Conservation (phyloP, 2,888 invertebrate species). For the Encarsia formosa region DNA sequence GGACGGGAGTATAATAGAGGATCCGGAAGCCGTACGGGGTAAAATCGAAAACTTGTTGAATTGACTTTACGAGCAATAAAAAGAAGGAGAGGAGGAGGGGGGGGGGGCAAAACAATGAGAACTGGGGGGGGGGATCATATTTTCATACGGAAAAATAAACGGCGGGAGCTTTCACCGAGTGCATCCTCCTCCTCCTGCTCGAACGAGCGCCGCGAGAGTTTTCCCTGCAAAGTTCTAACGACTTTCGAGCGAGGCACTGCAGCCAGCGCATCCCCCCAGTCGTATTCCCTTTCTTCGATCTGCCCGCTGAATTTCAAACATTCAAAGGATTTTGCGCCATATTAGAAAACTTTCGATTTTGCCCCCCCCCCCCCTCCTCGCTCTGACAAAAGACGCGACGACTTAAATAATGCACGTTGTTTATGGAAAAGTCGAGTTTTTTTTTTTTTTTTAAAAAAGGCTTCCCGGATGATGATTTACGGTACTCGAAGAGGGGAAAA, state of each 20-base stretch:
- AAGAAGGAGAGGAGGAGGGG: slow-evolving; percentile 4
- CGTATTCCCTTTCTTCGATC: slow-evolving; percentile 19
- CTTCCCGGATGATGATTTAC: too few relatives aligned
- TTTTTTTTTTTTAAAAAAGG: too few relatives aligned
- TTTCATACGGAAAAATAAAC: slow-evolving; percentile 25
- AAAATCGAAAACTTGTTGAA: slow-evolving; percentile 28
- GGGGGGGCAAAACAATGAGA: slow-evolving; percentile 18
- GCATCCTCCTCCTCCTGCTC: neutral
- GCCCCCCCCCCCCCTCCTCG: neutral
- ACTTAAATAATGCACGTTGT: too few relatives aligned
- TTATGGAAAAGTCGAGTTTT: too few relatives aligned
- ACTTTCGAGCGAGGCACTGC: too few relatives aligned
- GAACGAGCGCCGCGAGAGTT: slow-evolving; percentile 8
- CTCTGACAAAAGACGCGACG: too few relatives aligned
- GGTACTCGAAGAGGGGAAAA: too few relatives aligned
- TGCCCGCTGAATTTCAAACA: slow-evolving; percentile 26
- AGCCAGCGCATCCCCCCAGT: neutral
- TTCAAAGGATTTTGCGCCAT: slow-evolving; percentile 24
- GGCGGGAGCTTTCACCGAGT: slow-evolving; percentile 1
- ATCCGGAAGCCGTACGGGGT: too few relatives aligned
- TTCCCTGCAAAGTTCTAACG: slow-evolving; percentile 24
- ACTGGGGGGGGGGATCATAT: slow-evolving; percentile 16
- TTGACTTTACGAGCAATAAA: slow-evolving; percentile 24
- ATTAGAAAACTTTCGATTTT: slow-evolving; percentile 27
- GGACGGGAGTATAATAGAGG: too few relatives aligned